phyloP scores from a whole-genome alignment of 2,797 vertebrate species.

The Spea hammondii region DNA sequence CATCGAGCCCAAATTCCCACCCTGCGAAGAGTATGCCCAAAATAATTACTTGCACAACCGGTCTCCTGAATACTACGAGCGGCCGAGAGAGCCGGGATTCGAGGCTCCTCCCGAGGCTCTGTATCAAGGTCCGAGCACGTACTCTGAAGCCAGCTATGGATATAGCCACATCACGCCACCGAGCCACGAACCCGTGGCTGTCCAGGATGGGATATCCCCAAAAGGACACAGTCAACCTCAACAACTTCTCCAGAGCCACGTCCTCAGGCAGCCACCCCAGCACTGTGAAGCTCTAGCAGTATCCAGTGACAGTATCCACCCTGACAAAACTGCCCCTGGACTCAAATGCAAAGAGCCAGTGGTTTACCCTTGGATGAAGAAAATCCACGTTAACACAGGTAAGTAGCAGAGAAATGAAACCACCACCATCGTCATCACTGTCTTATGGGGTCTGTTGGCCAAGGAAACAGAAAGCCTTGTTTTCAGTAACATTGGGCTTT shows the following conservation, averaged over 20 bases:
- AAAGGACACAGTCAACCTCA: slow-evolving; percentile 58
- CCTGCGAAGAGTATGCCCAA: slow-evolving; percentile 95
- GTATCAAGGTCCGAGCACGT: slow-evolving; percentile 75
- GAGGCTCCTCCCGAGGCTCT: slow-evolving; percentile 71
- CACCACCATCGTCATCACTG: neutral
- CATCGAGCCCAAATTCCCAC: slow-evolving; percentile 97
- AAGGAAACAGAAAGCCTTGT: slow-evolving; percentile 2
- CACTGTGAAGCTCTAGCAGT: slow-evolving; percentile 72
- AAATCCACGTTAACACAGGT: slow-evolving; percentile 93
- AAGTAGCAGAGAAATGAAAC: slow-evolving; percentile 69
- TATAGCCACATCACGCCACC: slow-evolving; percentile 48
- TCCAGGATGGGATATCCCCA: slow-evolving; percentile 44
- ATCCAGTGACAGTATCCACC: slow-evolving; percentile 76
- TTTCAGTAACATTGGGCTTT: slow-evolving; percentile 75
- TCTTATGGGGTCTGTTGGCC: slow-evolving; percentile 46
- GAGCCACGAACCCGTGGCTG: slow-evolving; percentile 44
- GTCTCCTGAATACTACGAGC: slow-evolving; percentile 67
- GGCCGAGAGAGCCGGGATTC: slow-evolving; percentile 83
- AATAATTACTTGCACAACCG: slow-evolving; percentile 82
- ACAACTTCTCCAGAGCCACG: slow-evolving; percentile 70
- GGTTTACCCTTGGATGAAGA: slow-evolving; percentile 99
- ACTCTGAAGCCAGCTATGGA: slow-evolving; percentile 72
- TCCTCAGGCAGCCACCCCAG: slow-evolving; percentile 64
- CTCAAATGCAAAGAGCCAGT: slow-evolving; percentile 85
- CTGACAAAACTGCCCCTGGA: slow-evolving; percentile 64